Evolutionary conservation across 2,888 invertebrate genomes (phyloP).

Genomic region (Nebria salina): DNA sequence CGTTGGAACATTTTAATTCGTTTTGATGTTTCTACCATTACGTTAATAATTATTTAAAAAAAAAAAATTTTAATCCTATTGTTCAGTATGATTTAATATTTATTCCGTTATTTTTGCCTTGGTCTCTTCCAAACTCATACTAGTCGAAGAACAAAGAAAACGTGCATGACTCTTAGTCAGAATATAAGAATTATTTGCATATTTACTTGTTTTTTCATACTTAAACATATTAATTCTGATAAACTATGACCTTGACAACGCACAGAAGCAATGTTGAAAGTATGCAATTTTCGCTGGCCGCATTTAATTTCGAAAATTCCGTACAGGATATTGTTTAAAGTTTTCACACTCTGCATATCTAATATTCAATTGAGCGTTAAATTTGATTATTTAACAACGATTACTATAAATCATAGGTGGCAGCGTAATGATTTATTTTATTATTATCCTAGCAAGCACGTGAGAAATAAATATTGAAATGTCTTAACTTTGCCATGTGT

Average conservation of each 20-base stretch:
- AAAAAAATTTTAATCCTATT: too few species aligned
- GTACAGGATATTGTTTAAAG: neutral
- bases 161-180: neutral
- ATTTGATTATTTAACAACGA: neutral
- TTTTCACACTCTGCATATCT: neutral
- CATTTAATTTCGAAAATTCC: neutral
- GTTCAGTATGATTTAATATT: neutral
- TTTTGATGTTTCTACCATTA: too few species aligned
- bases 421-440: neutral
- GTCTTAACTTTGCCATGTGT: neutral
- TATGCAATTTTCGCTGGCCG: neutral
- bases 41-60: too few species aligned
- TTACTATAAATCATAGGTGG: neutral
- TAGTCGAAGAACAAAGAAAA: neutral
- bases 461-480: conserved; percentile 1
- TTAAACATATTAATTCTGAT: neutral
- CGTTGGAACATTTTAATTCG: too few species aligned
- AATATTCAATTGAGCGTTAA: conserved; percentile 1
- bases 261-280: neutral
- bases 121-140: neutral
- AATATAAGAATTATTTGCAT: neutral
- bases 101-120: neutral
- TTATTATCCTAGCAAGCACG: neutral
- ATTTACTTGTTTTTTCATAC: neutral
- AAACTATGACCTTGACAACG: neutral